phyloP scores from a whole-genome alignment of 2,113 vertebrate species.

The Lepisosteus osseus region DNA sequence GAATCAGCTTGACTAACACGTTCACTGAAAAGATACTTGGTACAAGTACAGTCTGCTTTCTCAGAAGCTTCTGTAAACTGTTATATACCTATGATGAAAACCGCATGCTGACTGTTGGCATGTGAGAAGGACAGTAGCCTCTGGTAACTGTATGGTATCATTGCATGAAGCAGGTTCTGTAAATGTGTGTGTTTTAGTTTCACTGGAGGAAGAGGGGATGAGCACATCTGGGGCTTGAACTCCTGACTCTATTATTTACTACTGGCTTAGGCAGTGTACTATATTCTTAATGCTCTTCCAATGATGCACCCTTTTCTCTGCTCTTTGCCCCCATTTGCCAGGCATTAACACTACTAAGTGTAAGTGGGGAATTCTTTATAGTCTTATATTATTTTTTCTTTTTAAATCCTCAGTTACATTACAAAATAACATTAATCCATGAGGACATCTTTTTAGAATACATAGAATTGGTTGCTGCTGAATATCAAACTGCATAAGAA shows the following conservation, averaged over 20 bases:
- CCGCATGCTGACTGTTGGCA: conserved; percentile 31
- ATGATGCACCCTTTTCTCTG: too few species aligned
- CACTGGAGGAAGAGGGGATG: conserved; percentile 50
- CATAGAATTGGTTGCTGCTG: too few species aligned
- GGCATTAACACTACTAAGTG: too few species aligned
- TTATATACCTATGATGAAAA: conserved; percentile 44
- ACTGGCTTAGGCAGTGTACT: conserved; percentile 45
- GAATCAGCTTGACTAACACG: not conserved
- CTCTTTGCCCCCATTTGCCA: too few species aligned
- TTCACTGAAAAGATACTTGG: not conserved
- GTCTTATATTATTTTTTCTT: too few species aligned
- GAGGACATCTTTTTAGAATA: too few species aligned
- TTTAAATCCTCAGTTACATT: too few species aligned
- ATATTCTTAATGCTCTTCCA: too few species aligned
- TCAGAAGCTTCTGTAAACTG: conserved; percentile 48
- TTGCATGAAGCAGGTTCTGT: conserved; percentile 37
- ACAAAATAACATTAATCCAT: too few species aligned
- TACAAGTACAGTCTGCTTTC: not conserved
- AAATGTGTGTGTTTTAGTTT: conserved; percentile 57
- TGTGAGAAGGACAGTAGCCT: conserved; percentile 46
- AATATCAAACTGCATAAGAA: too few species aligned
- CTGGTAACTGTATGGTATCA: conserved; percentile 44
- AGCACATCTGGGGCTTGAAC: conserved; percentile 54
- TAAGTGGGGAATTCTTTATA: too few species aligned
- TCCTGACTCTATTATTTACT: conserved; percentile 56